phyloP scores from a whole-genome alignment of 2,113 vertebrate genomes.

The Nasalis larvatus region DNA sequence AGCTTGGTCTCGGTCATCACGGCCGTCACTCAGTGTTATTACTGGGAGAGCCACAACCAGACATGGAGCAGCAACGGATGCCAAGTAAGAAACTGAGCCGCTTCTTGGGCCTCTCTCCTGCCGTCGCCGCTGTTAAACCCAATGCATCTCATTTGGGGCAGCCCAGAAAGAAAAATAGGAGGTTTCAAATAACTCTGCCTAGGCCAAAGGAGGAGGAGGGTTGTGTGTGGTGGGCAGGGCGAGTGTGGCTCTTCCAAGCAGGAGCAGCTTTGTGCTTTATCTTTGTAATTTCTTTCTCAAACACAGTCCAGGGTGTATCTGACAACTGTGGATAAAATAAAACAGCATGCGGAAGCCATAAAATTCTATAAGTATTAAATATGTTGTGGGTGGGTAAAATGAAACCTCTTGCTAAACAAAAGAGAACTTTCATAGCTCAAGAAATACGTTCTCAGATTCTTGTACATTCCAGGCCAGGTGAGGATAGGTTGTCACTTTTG shows the following conservation, averaged over 20 bases:
- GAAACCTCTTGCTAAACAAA: neutral
- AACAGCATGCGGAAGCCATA: neutral
- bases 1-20: neutral
- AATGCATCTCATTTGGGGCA: neutral
- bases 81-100: slow-evolving; percentile 41
- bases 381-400: neutral
- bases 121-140: fast-evolving
- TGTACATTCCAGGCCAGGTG: neutral
- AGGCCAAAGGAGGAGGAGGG: neutral
- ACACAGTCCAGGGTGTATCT: neutral
- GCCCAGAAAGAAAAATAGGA: neutral
- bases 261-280: neutral
- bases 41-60: slow-evolving; percentile 61
- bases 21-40: slow-evolving; percentile 58
- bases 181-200: neutral
- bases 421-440: neutral
- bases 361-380: neutral
- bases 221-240: neutral
- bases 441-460: neutral
- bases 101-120: neutral
- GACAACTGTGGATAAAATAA: neutral
- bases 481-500: neutral
- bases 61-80: slow-evolving; percentile 69
- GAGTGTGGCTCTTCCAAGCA: neutral
- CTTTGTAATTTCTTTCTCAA: neutral